Base-by-base conservation (phyloP, 2,113 vertebrate species). In the Austrofundulus limnaeus region DNA sequence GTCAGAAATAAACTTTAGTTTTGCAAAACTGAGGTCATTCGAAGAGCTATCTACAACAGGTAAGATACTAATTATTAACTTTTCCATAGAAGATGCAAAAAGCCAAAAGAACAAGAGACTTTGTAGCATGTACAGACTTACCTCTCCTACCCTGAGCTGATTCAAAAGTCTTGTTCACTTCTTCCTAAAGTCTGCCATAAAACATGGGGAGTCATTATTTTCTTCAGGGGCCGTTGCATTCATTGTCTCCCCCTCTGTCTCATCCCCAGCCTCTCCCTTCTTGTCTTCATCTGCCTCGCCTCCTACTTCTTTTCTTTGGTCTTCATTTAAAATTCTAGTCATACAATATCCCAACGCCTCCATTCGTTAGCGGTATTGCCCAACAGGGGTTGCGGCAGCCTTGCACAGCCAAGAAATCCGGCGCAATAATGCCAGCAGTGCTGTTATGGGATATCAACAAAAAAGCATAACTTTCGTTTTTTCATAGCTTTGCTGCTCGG, bases 261-360 rank as follows among this genome's bases (percentile, higher is more conserved):
- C 54, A 48, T 20, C 42, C 21, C 38, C 28, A 2, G 37, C 9
- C 1, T 16, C 48, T 61, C 46, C 24, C 50, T 52, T 20, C 24
- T 34, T 43, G 67, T 61, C 70, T 64, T 39, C 74, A 46, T 81
- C 71, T 75, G 46, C 70, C 78, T 80, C 11, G 15, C 66, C 82
- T 80, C 82, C 79, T 63, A 70, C 85, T 42, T 66, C 60, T 74
- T 60, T 57, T 58, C 66, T 74, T 68, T 70, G 72, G 83, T 86
- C 65, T 80, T 82, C 76, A 81, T 90, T 86, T 85, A 71, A 85
- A 80, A 86, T 83, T 90, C 87, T 53, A 75, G 80, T 85, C 85
- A 83, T 81, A 85, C 80, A 72, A 82, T 82, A 84, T 73, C 80
- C 43, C 50, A 45, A 77, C 59, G 78, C 82, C 82, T 81, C 83